Evolutionary conservation across 2,113 vertebrate genomes (phyloP), one percentile per base, ranked within the genome.

Genomic region (Stegastes partitus): DNA sequence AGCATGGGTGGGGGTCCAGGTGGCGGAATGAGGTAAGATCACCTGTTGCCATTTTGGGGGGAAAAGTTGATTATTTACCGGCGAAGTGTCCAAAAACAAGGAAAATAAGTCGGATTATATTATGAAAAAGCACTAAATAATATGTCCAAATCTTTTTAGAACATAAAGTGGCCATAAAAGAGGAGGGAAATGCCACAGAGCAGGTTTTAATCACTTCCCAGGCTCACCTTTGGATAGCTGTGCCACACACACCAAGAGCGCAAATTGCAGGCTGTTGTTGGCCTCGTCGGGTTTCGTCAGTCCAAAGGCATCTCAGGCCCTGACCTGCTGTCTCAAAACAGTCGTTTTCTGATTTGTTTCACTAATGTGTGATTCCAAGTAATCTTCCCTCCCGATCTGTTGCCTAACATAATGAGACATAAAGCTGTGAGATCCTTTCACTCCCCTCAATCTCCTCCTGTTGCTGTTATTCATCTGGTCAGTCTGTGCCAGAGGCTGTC

Each of bases 1-100:
- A 56, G 75, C 65, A 34, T 31, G 51, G 61, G 26, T 1, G 66
- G 59, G 0, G 66, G 68, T 0, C 74, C 67, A 6, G 79, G 85
- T 0, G 80, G 84, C 0, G 70, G 1, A 3, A 1, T 66, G 2
- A 89, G 57, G 92, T 94, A 83, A 78, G 31, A 34, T 34, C 67
- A 90, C 88, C 82, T 87, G 90, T 81, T 79, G 68, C 58, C 8
- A 34, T 34, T 2, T 10, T 34, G 31, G 7, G 9, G 31, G 31
- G n/a, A n/a, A 34, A 34, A 34, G 31, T 34, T 34, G 31, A 9
- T 34, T 7, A 9, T 34, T 34, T 34, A 34, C 31, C 7, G 7
- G 31, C 5, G 5, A 28, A 28, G 26, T 7, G 31, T 34, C 31
- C 31, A 34, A 34, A 34, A 34, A 34, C 7, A 34, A 9, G 31